Conservation (phyloP, 2,888 invertebrate species). For the Boloria selene region DNA sequence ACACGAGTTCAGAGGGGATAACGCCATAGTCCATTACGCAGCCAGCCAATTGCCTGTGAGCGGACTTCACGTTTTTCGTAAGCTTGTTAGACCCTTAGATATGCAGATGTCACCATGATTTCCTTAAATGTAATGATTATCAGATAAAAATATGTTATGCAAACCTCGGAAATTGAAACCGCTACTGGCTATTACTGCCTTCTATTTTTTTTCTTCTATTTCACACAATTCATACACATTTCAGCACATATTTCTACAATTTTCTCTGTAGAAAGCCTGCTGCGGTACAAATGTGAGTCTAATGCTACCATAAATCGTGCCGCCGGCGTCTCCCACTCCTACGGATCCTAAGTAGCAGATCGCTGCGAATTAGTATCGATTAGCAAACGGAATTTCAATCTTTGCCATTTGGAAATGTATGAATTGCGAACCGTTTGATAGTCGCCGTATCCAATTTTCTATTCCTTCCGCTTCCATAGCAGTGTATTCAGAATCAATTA, state of each 20-base stretch:
- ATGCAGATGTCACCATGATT: too few relatives aligned
- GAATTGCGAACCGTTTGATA: constrained; percentile 2
- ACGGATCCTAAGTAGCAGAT: constrained; percentile 52
- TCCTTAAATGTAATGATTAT: too few relatives aligned
- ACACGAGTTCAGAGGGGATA: too few relatives aligned
- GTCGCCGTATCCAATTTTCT: constrained; percentile 3
- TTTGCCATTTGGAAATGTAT: constrained; percentile 34
- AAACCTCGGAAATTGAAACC: too few relatives aligned
- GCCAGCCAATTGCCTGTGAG: too few relatives aligned
- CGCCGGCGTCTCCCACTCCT: constrained; percentile 51
- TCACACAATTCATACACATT: too few relatives aligned
- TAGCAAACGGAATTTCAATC: constrained; percentile 63
- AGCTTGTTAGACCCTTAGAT: too few relatives aligned
- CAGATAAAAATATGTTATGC: too few relatives aligned
- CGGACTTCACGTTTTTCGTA: too few relatives aligned
- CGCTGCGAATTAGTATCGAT: constrained; percentile 71
- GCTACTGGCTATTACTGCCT: too few relatives aligned
- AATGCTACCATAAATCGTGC: constrained; percentile 70
- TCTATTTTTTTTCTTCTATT: too few relatives aligned
- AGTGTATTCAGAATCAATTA: background rate
- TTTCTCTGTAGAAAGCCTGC: constrained; percentile 5
- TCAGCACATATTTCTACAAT: constrained; percentile 1
- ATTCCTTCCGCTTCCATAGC: background rate
- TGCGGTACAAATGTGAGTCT: constrained; percentile 56
- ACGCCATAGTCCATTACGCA: too few relatives aligned